Conservation (phyloP, 1,140 invertebrate genomes). For the Drosophila mojavensis region DNA sequence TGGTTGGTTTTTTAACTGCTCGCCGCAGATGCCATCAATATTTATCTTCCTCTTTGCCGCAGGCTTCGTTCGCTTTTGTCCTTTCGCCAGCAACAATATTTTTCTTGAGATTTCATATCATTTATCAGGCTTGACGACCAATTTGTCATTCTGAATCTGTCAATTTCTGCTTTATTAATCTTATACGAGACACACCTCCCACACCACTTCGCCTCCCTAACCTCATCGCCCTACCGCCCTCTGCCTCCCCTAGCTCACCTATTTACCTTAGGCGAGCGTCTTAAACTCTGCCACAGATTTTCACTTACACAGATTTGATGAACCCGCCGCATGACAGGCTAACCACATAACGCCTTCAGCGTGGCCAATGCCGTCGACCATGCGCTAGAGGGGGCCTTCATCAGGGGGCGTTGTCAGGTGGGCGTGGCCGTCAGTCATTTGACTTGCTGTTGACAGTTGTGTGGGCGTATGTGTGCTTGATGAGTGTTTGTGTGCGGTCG, state of each 20-base stretch:
- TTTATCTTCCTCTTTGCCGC: slow-evolving; percentile 58
- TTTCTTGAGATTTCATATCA: slow-evolving; percentile 77
- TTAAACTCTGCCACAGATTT: slow-evolving; percentile 42
- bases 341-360: slow-evolving; percentile 46
- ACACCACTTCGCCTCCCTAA: neutral
- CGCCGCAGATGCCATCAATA: slow-evolving; percentile 77
- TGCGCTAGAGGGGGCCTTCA: neutral
- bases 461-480: slow-evolving; percentile 7
- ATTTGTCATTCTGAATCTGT: slow-evolving; percentile 83
- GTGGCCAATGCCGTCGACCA: slow-evolving; percentile 7
- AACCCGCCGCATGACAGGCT: slow-evolving; percentile 57
- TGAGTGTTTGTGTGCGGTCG: slow-evolving; percentile 18
- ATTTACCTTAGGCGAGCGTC: slow-evolving; percentile 3
- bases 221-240: no score
- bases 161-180: slow-evolving; percentile 83
- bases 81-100: slow-evolving; percentile 65
- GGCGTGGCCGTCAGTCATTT: slow-evolving; percentile 58
- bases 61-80: slow-evolving; percentile 34
- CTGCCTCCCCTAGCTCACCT: neutral
- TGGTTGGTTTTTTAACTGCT: slow-evolving; percentile 66
- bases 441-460: slow-evolving; percentile 67
- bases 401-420: slow-evolving; percentile 8
- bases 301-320: slow-evolving; percentile 76
- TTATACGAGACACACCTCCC: slow-evolving; percentile 56
- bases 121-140: slow-evolving; percentile 81